Evolutionary conservation across 2,797 vertebrate species (phyloP), one percentile per base, ranked within the genome.

Genomic region (Myotis daubentonii): DNA sequence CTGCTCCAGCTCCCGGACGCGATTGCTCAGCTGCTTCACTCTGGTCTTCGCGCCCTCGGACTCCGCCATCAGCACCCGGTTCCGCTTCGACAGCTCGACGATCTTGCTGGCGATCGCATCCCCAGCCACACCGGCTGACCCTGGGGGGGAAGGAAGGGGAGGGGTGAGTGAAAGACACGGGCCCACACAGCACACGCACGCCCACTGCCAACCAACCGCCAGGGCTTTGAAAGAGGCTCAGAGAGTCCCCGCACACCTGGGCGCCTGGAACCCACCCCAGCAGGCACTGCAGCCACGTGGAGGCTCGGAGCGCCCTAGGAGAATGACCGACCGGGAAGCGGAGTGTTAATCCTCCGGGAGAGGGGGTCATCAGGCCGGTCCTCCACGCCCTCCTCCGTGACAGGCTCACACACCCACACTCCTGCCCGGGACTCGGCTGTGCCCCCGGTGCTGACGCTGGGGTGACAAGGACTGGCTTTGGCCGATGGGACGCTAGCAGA

Each of bases 41-140:
- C 98, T 99, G 85, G 98, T 97, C 95, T 98, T 99, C 33, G 99
- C 98, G 0, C 97, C 98, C 96, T 99, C 99, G 0, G 98, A 96
- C 97, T 99, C 99, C 0, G 98, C 99, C 9, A 92, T 98, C 44
- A 99, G 92, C 87, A 99, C 98, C 41, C 99, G 98, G 78, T 99
- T 99, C 98, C 97, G 99, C 97, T 99, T 99, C 74, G 99, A 99
- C 97, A 99, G 95, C 93, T 99, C 99, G 4, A 99, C 98, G 0
- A 99, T 99, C 98, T 99, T 99, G 78, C 98, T 98, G 89, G 99
- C 99, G 2, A 99, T 99, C 30, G 98, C 97, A 28, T 99, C 99
- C 76, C 99, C 99, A 5, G 98, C 97, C 72, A 99, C 68, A 17
- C 99, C 99, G 0, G 98, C 96, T 0, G 98, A 98, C 47, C 99